These are phyloP conservation scores for Oncorhynchus masou DNA, from an alignment of 2,113 vertebrate genomes.

Conservation along the genomic window DNA sequence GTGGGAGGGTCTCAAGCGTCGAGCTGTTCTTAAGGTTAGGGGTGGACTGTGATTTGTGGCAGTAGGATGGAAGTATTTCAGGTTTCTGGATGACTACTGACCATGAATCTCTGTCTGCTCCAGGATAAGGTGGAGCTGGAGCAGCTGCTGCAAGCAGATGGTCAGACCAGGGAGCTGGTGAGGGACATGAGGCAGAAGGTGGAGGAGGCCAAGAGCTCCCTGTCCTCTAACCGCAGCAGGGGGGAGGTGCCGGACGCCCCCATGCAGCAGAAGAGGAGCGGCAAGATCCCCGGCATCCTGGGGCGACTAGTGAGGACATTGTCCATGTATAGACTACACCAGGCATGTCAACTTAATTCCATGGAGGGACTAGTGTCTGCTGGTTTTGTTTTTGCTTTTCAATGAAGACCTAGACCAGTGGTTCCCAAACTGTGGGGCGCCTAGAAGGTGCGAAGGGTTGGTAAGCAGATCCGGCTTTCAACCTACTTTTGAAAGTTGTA, in stretches of 20 bases:
- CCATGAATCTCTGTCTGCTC: not conserved
- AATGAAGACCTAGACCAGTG: too few species aligned
- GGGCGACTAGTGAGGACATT: slow-evolving; percentile 83
- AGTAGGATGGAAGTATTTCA: too few species aligned
- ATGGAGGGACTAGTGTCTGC: too few species aligned
- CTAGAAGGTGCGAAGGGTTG: too few species aligned
- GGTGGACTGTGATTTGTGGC: not conserved
- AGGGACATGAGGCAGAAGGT: slow-evolving; percentile 86
- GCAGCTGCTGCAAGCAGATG: slow-evolving; percentile 75
- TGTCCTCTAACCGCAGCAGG: slow-evolving; percentile 83
- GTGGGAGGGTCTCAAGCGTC: not conserved
- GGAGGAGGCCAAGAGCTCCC: slow-evolving; percentile 90
- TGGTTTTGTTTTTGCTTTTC: too few species aligned
- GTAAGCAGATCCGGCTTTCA: too few species aligned
- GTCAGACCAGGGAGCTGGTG: slow-evolving; percentile 62
- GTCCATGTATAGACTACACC: not conserved
- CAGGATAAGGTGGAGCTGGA: slow-evolving; percentile 80
- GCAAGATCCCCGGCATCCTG: slow-evolving; percentile 86
- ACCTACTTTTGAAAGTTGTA: too few species aligned
- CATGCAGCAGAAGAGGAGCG: slow-evolving; percentile 89
- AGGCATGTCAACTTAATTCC: too few species aligned
- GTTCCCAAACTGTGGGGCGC: too few species aligned
- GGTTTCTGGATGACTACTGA: not conserved
- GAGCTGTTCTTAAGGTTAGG: not conserved
- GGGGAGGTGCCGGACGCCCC: slow-evolving; percentile 91